Percentiles rank a stretch among this genome's conserved stretches.
Evolutionary conservation across 2,797 vertebrate species (phyloP).

Genomic region (Lates japonicus): DNA sequence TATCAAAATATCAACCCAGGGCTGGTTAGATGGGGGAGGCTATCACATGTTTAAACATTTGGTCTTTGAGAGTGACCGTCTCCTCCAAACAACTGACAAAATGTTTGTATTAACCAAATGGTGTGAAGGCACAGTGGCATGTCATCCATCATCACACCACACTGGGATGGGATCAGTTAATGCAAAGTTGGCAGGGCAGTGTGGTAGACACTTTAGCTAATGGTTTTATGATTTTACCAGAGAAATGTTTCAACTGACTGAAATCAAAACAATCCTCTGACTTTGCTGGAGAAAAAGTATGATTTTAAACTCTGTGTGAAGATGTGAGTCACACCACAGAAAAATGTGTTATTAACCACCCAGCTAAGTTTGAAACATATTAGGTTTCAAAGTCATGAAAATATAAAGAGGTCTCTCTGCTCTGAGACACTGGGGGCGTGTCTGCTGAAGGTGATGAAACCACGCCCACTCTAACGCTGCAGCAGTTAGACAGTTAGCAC

Average conservation of each 20-base stretch:
- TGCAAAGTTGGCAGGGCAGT: not conserved
- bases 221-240: not conserved
- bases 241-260: not conserved
- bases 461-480: too few relatives aligned
- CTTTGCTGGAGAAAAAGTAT: not conserved
- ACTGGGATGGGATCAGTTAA: not conserved
- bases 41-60: slow-evolving; percentile 11
- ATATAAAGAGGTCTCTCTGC: too few relatives aligned
- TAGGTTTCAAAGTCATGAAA: too few relatives aligned
- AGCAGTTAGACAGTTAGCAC: too few relatives aligned
- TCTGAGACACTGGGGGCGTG: too few relatives aligned
- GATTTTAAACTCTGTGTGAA: too few relatives aligned
- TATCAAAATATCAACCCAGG: not conserved
- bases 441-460: too few relatives aligned
- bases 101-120: slow-evolving; percentile 20
- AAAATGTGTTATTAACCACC: too few relatives aligned
- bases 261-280: not conserved
- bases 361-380: too few relatives aligned
- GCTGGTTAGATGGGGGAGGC: not conserved
- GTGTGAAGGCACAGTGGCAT: not conserved
- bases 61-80: slow-evolving; percentile 5
- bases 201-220: not conserved
- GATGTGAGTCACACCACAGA: too few relatives aligned
- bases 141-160: not conserved
- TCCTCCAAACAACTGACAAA: slow-evolving; percentile 1